Conservation (phyloP, 2,888 invertebrate genomes). For the Hetaerina titia region DNA sequence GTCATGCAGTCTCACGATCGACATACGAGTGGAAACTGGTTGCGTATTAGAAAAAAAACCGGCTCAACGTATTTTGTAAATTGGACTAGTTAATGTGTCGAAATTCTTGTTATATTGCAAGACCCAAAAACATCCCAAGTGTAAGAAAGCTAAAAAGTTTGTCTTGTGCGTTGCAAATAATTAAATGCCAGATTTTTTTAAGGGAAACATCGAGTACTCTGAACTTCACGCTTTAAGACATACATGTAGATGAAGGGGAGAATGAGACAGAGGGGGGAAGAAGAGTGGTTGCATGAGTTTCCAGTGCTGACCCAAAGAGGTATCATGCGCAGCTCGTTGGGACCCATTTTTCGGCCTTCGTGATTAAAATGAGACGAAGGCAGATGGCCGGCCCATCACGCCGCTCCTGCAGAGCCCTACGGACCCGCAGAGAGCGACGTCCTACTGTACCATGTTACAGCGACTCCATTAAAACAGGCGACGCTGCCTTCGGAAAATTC, state of each 20-base stretch:
- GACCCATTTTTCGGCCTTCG: not conserved
- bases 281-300: not conserved
- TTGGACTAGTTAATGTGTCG: too few relatives aligned
- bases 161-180: too few relatives aligned
- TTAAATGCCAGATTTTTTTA: too few relatives aligned
- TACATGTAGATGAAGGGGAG: constrained; percentile 5
- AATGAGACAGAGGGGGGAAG: not conserved
- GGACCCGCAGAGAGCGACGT: not conserved
- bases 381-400: not conserved
- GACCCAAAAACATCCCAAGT: too few relatives aligned
- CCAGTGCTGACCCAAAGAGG: not conserved
- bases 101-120: too few relatives aligned
- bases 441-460: not conserved
- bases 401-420: not conserved
- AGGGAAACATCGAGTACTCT: too few relatives aligned
- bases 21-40: too few relatives aligned
- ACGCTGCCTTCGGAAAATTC: not conserved
- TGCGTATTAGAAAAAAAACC: too few relatives aligned
- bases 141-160: too few relatives aligned
- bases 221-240: too few relatives aligned
- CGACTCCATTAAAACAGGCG: not conserved
- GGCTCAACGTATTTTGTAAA: too few relatives aligned
- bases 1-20: too few relatives aligned
- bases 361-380: not conserved
- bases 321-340: constrained; percentile 14